Base-by-base conservation (phyloP, 2,113 vertebrate species). In the Esox niger region DNA sequence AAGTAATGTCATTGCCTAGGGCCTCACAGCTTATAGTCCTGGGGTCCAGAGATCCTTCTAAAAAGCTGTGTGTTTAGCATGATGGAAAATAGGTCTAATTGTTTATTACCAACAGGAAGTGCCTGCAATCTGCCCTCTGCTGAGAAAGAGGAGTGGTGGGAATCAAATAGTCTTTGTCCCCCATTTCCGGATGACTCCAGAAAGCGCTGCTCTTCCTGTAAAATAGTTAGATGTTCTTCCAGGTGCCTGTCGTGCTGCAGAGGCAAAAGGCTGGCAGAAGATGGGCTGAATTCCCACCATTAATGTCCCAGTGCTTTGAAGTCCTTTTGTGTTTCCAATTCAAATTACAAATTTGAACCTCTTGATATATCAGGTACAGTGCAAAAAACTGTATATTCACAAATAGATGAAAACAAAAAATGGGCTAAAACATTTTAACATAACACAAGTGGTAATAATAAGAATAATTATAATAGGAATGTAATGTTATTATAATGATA, bases 181-280 rank as follows among this genome's bases (percentile, higher is more conserved):
- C 10, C 27, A 29, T 59, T 55, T 27, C 54, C 52, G 56, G 23
- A 9, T 63, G 46, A 70, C n/a, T n/a, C 88, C 84, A 85, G 83
- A 86, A 64, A 88, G 84, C 83, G 82, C 83, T 87, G 83, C 86
- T 86, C 80, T 85, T 84, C 76, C 81, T 38, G 38, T 64, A 69
- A 71, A 58, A 87, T 82, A 88, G 86, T 86, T 86, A 73, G 78
- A 87, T 31, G 81, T 83, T 82, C 75, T 66, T 84, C 74, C 75
- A 66, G 74, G 68, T 80, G 83, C 57, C 78, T 84, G 84, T 81
- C 77, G 83, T 79, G 74, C 68, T 73, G 71, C 70, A 3, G 2
- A 84, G 75, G 79, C 68, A 74, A 49, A 83, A 83, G 62, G 70
- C 67, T 70, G 68, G 46, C 73, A 59, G 75, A 81, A 80, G 71